Percentiles rank a stretch among this genome's conserved stretches.
phyloP scores from a whole-genome alignment of 53 echinoderm and acorn worm genomes.

The Pentamera pediparva region DNA sequence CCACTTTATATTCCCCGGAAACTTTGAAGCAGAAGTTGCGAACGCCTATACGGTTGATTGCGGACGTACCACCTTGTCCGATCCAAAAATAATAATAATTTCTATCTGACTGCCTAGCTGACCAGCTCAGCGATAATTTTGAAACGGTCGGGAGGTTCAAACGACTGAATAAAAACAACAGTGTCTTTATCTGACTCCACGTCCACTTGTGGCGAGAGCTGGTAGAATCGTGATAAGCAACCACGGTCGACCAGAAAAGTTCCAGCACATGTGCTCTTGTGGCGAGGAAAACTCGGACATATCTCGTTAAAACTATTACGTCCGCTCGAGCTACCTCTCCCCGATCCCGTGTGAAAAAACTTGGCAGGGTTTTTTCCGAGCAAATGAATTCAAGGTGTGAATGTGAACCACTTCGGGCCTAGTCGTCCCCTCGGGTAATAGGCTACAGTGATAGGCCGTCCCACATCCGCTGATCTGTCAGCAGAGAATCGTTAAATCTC shows the following conservation, averaged over 20 bases:
- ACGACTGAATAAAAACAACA: neutral
- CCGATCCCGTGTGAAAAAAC: slow-evolving; percentile 15
- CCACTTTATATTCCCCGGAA: too few species aligned
- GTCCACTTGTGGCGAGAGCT: neutral
- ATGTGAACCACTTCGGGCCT: slow-evolving; percentile 25
- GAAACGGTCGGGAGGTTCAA: too few species aligned
- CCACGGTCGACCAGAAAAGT: neutral
- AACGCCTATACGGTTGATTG: too few species aligned
- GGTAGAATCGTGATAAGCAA: neutral
- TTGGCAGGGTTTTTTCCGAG: slow-evolving; percentile 2
- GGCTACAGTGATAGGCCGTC: slow-evolving; percentile 24
- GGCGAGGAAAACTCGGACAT: neutral
- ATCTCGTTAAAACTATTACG: neutral
- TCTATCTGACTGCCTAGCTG: too few species aligned
- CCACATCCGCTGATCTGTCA: slow-evolving; percentile 31
- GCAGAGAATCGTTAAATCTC: slow-evolving; percentile 27
- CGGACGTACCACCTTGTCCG: too few species aligned
- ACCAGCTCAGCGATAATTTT: too few species aligned
- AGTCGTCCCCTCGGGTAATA: slow-evolving; percentile 22
- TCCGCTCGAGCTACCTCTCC: neutral
- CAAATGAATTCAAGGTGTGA: slow-evolving; percentile 35
- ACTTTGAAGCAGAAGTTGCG: too few species aligned
- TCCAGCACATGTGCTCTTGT: neutral
- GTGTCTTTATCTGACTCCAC: too few species aligned
- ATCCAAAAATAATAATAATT: too few species aligned